phyloP scores from a whole-genome alignment of 2,797 vertebrate species.

The Myotis myotis region DNA sequence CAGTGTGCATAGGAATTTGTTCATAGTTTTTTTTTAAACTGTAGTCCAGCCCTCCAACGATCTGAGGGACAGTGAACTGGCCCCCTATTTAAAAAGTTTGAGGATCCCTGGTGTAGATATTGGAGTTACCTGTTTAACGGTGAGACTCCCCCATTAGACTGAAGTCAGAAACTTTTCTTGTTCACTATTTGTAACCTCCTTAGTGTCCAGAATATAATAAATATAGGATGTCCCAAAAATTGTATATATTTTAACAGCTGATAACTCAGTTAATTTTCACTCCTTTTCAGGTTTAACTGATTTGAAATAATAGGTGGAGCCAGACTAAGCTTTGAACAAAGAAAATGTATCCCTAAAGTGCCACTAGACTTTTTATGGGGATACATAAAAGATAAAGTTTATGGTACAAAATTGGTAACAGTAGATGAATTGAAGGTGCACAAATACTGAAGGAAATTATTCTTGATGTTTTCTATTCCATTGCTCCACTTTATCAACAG shows the following conservation, averaged over 20 bases:
- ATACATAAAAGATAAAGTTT: not conserved
- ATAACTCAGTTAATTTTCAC: not conserved
- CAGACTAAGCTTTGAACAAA: not conserved
- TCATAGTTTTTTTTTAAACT: no score
- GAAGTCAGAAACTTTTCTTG: slow-evolving; percentile 26
- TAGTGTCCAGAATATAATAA: slow-evolving; percentile 35
- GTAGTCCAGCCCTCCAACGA: no score
- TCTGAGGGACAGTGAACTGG: no score
- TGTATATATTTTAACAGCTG: not conserved
- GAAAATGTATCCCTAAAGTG: not conserved
- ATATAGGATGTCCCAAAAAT: not conserved
- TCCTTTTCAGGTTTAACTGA: not conserved
- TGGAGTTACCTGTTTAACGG: slow-evolving; percentile 8
- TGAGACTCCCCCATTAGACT: not conserved
- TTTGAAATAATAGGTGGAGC: not conserved
- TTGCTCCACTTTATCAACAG: not conserved
- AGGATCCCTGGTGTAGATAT: not conserved
- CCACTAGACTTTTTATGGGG: not conserved
- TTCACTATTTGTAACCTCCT: slow-evolving; percentile 1
- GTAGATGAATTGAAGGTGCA: not conserved
- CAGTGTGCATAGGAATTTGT: no score
- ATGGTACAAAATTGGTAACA: not conserved
- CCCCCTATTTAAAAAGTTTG: no score
- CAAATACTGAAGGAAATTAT: not conserved
- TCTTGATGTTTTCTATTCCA: not conserved